Percentiles rank a stretch among this genome's conserved stretches.
phyloP scores from a whole-genome alignment of 2,888 invertebrate genomes.

The Ecdyonurus torrentis region DNA sequence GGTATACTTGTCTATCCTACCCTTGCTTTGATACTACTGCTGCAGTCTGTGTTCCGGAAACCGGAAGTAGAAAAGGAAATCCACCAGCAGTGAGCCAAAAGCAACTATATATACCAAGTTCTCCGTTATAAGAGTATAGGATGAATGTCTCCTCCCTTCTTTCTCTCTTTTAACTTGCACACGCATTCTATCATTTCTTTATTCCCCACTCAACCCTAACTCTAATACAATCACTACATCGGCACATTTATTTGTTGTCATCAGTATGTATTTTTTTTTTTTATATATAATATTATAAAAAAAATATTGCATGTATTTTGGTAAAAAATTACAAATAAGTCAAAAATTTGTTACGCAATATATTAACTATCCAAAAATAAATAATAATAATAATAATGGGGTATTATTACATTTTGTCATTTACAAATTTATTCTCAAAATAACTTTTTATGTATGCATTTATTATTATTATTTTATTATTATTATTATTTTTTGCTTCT shows the following conservation, averaged over 20 bases:
- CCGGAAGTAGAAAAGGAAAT: constrained; percentile 3
- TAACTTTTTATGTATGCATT: no score
- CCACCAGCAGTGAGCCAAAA: constrained; percentile 3
- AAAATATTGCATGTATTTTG: no score
- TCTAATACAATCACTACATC: not conserved
- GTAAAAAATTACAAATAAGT: no score
- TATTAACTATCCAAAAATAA: no score
- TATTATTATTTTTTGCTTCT: no score
- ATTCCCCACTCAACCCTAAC: not conserved
- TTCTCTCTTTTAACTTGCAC: not conserved
- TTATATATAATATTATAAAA: not conserved
- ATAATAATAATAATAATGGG: no score
- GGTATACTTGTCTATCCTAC: not conserved
- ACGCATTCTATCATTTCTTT: not conserved
- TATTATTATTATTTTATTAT: no score
- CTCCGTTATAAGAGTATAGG: not conserved
- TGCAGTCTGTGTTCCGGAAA: not conserved
- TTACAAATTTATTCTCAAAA: no score
- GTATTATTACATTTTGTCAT: no score
- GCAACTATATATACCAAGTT: not conserved
- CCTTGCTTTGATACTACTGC: no score
- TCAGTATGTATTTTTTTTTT: not conserved
- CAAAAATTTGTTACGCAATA: no score
- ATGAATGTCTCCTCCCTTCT: not conserved
- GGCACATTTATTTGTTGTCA: not conserved